phyloP scores from a whole-genome alignment of 2,888 invertebrate species.

The Pandemis heparana region DNA sequence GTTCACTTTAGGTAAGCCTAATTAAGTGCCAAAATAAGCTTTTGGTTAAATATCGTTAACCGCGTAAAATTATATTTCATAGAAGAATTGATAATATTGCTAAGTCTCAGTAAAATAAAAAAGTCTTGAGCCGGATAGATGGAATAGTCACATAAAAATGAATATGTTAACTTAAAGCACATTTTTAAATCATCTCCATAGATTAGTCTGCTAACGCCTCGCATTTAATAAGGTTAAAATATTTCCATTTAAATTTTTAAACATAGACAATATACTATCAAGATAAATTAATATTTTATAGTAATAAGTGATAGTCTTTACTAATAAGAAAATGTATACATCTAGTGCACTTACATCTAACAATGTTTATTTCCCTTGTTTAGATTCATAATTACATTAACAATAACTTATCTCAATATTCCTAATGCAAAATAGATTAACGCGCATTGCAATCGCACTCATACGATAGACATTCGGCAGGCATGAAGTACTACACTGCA shows the following conservation, averaged over 20 bases:
- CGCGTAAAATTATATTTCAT: slow-evolving; percentile 28
- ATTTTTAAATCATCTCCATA: slow-evolving; percentile 23
- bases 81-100: slow-evolving; percentile 27
- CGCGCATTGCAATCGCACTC: slow-evolving; percentile 29
- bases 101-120: slow-evolving; percentile 31
- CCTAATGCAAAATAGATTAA: slow-evolving; percentile 42
- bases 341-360: slow-evolving; percentile 56
- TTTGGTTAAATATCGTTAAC: slow-evolving; percentile 29
- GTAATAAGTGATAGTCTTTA: slow-evolving; percentile 8
- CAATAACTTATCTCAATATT: slow-evolving; percentile 61
- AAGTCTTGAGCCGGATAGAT: slow-evolving; percentile 23
- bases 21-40: slow-evolving; percentile 27
- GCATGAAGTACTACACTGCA: slow-evolving; percentile 52
- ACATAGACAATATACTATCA: slow-evolving; percentile 26
- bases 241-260: slow-evolving; percentile 12
- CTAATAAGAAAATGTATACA: slow-evolving; percentile 11
- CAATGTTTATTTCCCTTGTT: slow-evolving; percentile 62
- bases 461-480: slow-evolving; percentile 50
- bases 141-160: slow-evolving; percentile 21
- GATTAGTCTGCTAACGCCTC: neutral
- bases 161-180: slow-evolving; percentile 39
- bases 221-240: slow-evolving; percentile 24
- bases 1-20: slow-evolving; percentile 31
- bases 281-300: slow-evolving; percentile 17
- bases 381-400: slow-evolving; percentile 61